These are phyloP conservation scores for Tragelaphus scriptus DNA, from an alignment of 2,113 vertebrate species.

Conservation along the genomic window DNA sequence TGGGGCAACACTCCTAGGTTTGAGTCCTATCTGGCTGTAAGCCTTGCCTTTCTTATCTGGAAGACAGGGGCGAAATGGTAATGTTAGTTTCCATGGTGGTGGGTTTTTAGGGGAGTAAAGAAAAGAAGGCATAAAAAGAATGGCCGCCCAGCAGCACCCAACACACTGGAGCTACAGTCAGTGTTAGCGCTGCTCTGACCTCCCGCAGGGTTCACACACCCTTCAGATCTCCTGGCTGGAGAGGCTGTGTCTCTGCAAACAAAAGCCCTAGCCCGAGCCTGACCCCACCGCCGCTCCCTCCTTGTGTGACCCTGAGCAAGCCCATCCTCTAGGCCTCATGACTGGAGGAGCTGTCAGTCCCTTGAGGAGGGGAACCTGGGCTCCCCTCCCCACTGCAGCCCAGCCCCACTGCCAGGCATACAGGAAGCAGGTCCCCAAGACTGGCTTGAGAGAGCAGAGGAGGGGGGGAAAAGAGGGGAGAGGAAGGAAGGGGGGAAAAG, in stretches of 20 bases:
- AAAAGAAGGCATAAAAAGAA: not conserved
- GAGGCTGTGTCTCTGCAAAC: not conserved
- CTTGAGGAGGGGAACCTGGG: not conserved
- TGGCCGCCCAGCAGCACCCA: accelerated
- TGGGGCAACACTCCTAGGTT: not conserved
- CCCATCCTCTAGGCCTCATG: not conserved
- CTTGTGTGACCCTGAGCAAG: not conserved
- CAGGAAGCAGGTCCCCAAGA: not conserved
- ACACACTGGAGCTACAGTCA: accelerated
- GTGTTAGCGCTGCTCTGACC: not conserved
- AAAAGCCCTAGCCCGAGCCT: not conserved
- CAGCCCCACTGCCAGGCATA: not conserved
- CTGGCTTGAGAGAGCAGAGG: not conserved
- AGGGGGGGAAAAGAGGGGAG: not conserved
- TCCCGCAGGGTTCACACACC: not conserved
- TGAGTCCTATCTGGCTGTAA: not conserved
- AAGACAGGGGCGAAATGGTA: not conserved
- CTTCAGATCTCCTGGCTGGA: not conserved
- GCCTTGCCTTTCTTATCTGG: not conserved
- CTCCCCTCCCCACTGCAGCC: not conserved
- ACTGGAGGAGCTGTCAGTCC: not conserved
- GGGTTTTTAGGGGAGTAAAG: not conserved
- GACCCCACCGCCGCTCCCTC: not conserved
- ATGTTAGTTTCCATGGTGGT: not conserved
- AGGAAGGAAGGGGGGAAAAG: accelerated